Conservation (phyloP, 2,797 vertebrate species). For the Arnoldichthys spilopterus region DNA sequence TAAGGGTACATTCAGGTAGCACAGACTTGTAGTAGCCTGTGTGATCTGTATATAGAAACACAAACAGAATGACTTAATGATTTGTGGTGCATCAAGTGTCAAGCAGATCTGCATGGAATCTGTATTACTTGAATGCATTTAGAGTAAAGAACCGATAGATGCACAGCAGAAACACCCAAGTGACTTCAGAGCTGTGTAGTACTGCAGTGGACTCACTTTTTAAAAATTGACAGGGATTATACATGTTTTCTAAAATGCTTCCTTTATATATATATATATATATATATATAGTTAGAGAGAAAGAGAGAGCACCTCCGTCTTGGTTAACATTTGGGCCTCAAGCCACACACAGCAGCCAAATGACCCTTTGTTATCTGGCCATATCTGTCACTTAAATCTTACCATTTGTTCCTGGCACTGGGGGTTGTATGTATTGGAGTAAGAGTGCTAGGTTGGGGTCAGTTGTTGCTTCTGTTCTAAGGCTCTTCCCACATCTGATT, state of each 20-base stretch:
- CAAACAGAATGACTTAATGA: not conserved
- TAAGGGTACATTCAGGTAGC: slow-evolving; percentile 2
- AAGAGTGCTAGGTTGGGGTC: not conserved
- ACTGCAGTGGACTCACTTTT: slow-evolving; percentile 45
- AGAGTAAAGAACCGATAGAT: slow-evolving; percentile 26
- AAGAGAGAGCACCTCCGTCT: not conserved
- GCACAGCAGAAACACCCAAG: slow-evolving; percentile 62
- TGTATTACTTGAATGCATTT: slow-evolving; percentile 5
- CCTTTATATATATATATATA: no score
- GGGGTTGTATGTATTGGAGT: not conserved
- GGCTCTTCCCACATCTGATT: slow-evolving; percentile 7
- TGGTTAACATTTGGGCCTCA: not conserved
- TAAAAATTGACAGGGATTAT: slow-evolving; percentile 33
- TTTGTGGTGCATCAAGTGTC: slow-evolving; percentile 10
- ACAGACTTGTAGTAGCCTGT: slow-evolving; percentile 1
- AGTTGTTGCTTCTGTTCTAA: slow-evolving; percentile 14
- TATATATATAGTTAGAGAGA: no score
- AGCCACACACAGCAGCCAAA: slow-evolving; percentile 22
- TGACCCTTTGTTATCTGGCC: not conserved
- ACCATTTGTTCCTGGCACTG: not conserved
- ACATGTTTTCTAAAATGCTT: slow-evolving; percentile 34
- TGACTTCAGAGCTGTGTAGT: slow-evolving; percentile 57
- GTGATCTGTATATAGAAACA: not conserved
- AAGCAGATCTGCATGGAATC: not conserved
- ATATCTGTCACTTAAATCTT: not conserved